Evolutionary conservation across 2,888 invertebrate species (phyloP).

Genomic region (Stenichneumon culpator): DNA sequence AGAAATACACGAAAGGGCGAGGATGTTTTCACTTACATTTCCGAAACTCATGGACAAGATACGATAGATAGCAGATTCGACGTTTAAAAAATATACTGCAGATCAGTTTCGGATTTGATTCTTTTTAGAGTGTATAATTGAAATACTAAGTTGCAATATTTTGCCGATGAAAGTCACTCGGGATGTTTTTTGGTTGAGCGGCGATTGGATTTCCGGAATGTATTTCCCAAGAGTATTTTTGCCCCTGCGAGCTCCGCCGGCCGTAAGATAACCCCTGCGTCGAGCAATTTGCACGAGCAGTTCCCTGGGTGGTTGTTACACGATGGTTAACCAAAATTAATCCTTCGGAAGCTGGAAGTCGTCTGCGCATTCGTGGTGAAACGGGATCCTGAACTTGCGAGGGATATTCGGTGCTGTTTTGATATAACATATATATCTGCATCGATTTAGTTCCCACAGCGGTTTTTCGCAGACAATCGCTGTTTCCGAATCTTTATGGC

Average conservation of each 20-base stretch:
- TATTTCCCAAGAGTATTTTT: slow-evolving; percentile 82
- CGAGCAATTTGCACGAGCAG: slow-evolving; percentile 74
- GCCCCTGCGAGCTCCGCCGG: slow-evolving; percentile 53
- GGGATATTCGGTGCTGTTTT: slow-evolving; percentile 6
- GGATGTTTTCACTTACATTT: slow-evolving; percentile 41
- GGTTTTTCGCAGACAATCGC: not conserved
- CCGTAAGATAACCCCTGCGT: slow-evolving; percentile 63
- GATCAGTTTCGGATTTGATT: not conserved
- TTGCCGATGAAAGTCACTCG: not conserved
- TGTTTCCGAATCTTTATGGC: not conserved
- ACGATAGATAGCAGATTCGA: slow-evolving; percentile 1
- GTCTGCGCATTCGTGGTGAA: slow-evolving; percentile 7
- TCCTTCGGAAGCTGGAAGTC: slow-evolving; percentile 66
- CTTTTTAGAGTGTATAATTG: too few relatives aligned
- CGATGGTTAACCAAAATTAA: slow-evolving; percentile 80
- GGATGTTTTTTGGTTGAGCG: slow-evolving; percentile 3
- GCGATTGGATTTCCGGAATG: slow-evolving; percentile 77
- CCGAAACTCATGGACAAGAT: slow-evolving; percentile 37
- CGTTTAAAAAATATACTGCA: not conserved
- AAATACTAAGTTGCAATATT: not conserved
- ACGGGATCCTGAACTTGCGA: slow-evolving; percentile 35
- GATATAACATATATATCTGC: not conserved
- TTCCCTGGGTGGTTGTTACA: slow-evolving; percentile 80
- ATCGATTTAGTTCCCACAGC: not conserved
- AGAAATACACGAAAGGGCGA: slow-evolving; percentile 70